Conservation (phyloP, 2,113 vertebrate species). For the Psephotus haematonotus region DNA sequence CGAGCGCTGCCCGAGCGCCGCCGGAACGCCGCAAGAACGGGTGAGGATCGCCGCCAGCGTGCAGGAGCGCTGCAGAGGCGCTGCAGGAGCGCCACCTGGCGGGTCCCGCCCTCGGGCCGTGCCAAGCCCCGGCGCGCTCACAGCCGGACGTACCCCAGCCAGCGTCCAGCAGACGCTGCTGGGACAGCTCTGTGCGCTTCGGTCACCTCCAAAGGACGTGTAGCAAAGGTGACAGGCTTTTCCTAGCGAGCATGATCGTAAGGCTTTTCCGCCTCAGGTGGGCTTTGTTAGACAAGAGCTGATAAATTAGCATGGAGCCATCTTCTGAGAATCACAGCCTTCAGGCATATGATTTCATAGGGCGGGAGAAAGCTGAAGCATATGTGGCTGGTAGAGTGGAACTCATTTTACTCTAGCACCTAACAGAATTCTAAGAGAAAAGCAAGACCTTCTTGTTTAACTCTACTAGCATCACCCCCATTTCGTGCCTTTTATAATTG, state of each 20-base stretch:
- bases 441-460: neutral
- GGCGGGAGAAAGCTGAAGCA: neutral
- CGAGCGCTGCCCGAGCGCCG: too few species aligned
- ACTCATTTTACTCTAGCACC: neutral
- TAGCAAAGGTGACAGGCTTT: neutral
- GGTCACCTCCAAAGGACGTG: neutral
- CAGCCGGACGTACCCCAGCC: neutral
- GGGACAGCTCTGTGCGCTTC: neutral
- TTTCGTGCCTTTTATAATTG: neutral
- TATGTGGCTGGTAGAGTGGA: neutral
- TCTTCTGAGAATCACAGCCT: neutral
- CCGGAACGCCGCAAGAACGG: too few species aligned
- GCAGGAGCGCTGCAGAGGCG: neutral
- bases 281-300: neutral
- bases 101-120: neutral
- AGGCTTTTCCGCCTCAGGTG: neutral
- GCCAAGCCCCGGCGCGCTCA: neutral
- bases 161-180: neutral
- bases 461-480: too few species aligned
- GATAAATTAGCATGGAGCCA: neutral
- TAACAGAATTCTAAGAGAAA: neutral
- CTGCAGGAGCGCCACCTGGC: neutral
- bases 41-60: rapidly evolving
- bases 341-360: neutral
- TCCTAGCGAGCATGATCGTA: neutral